Evolutionary conservation across 2,797 vertebrate species (phyloP).

Genomic region (Hylomyscus alleni): DNA sequence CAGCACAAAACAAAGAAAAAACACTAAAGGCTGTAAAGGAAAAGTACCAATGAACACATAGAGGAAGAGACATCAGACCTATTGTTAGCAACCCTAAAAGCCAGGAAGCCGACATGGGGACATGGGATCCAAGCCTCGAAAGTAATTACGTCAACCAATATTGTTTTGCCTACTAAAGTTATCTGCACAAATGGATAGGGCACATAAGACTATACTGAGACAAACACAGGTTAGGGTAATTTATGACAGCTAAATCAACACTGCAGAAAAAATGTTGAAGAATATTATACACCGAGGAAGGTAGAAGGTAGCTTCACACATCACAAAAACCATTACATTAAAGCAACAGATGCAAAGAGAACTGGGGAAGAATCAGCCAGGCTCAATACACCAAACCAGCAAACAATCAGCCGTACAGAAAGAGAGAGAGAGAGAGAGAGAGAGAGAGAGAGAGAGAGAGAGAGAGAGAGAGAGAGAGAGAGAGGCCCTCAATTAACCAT

Average conservation of each 20-base stretch:
- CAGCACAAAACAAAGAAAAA: neutral
- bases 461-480: too few species aligned
- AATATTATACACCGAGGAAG: neutral
- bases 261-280: neutral
- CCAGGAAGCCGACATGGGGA: neutral
- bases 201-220: neutral
- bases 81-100: neutral
- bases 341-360: neutral
- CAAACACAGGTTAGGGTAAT: neutral
- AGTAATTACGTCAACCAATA: conserved; percentile 7
- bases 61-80: neutral
- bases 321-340: neutral
- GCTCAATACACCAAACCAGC: neutral
- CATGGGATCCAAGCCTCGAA: neutral
- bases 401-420: neutral
- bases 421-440: too few species aligned
- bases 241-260: neutral
- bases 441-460: too few species aligned
- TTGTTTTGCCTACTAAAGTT: neutral
- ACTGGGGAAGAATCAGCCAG: neutral
- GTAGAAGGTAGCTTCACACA: neutral
- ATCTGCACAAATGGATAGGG: neutral
- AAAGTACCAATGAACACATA: neutral
- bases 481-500: neutral
- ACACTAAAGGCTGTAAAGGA: neutral